Conservation (phyloP, 2,888 invertebrate species). For the Apodemia zela region DNA sequence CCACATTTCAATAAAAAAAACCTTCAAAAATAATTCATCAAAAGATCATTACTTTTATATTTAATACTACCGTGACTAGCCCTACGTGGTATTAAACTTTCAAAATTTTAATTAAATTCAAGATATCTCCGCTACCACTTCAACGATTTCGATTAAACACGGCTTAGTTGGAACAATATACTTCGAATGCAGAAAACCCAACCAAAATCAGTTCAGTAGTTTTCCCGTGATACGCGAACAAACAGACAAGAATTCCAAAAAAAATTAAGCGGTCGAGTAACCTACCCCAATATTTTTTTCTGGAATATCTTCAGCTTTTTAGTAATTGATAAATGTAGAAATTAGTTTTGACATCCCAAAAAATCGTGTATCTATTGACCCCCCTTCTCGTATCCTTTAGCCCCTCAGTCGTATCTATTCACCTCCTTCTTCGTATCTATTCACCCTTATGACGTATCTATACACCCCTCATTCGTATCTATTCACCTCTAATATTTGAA, state of each 20-base stretch:
- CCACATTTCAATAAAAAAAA: no score
- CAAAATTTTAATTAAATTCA: no score
- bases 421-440: slow-evolving; percentile 5
- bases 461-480: slow-evolving; percentile 5
- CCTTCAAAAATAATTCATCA: no score
- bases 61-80: no score
- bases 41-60: no score
- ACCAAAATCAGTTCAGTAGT: neutral
- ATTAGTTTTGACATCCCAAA: slow-evolving; percentile 1
- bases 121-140: no score
- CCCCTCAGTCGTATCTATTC: neutral
- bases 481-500: slow-evolving; percentile 4
- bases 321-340: no score
- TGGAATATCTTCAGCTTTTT: no score
- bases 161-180: neutral
- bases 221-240: neutral
- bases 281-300: no score
- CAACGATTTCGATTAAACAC: no score
- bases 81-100: no score
- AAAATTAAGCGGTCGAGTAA: no score
- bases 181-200: neutral
- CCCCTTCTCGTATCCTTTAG: neutral
- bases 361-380: slow-evolving; percentile 4
- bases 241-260: neutral
- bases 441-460: slow-evolving; percentile 5